A percentile compares a stretch with the other conserved stretches of the same genome.
phyloP scores from a whole-genome alignment of 2,888 invertebrate genomes.

The Electrophaes corylata region DNA sequence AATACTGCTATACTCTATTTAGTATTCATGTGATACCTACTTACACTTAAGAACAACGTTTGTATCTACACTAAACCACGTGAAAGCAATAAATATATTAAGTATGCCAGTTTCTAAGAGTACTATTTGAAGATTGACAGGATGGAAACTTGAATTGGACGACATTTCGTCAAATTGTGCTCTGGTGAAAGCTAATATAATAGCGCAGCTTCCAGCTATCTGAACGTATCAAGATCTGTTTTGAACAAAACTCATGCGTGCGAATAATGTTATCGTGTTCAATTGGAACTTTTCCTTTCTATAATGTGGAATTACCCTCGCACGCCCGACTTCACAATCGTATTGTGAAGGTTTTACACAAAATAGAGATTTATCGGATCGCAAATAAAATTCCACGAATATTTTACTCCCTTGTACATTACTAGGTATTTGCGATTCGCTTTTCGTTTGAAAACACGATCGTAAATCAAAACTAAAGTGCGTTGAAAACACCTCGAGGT shows the following conservation, averaged over 20 bases:
- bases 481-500: constrained; percentile 27
- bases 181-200: no score
- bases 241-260: background rate
- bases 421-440: constrained; percentile 29
- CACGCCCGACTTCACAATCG: constrained; percentile 18
- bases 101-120: no score
- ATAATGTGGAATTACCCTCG: constrained; percentile 13
- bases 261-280: constrained; percentile 3
- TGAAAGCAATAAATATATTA: no score
- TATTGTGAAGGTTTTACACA: constrained; percentile 19
- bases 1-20: no score
- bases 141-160: no score
- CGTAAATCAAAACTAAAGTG: constrained; percentile 32
- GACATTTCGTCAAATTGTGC: no score
- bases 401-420: constrained; percentile 20
- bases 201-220: no score
- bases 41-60: no score
- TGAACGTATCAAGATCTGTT: constrained; percentile 5
- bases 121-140: no score
- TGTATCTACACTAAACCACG: no score
- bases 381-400: constrained; percentile 16
- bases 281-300: background rate
- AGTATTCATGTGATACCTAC: no score
- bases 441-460: constrained; percentile 34
- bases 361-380: constrained; percentile 21